Base-by-base conservation (phyloP, 2,113 vertebrate genomes). In the Eolophus roseicapilla region DNA sequence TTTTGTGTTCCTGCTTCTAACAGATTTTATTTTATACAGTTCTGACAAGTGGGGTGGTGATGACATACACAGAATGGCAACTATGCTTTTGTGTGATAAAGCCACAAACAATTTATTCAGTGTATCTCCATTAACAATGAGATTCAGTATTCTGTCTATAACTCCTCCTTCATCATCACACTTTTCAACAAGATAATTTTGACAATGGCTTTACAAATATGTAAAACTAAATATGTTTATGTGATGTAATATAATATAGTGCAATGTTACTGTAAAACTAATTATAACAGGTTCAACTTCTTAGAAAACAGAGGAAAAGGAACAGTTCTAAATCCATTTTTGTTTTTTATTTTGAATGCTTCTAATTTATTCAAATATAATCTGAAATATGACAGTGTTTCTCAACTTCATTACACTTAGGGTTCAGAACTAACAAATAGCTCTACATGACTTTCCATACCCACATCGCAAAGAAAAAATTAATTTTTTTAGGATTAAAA, bases 11-110 rank as follows among this genome's bases (percentile, higher is more conserved):
- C 70, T 95, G 44, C 70, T 68, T 78, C 65, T 77, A 96, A 90
- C 47, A 81, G 80, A 53, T 95, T 94, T 75, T 83, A 52, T 74
- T 96, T 90, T 41, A 88, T 65, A 67, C 82, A 74, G 89, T 70
- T 39, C 82, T 83, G 59, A 77, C 31, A 55, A 77, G 31, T 50
- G 33, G 13, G 13, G 3, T 67, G 49, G 37, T 50, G 16, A 39
- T 53, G 53, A 82, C 27, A 23, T 82, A 31, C 74, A 44, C 17
- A 31, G 24, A 92, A 86, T 39, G 28, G 53, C 17, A 75, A 31
- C 25, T 59, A 37, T 33, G 18, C 3, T 79, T 85, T 82, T 82
- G 37, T 63, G 27, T 68, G 47, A 53, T 52, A 92, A 87, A 79
- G 28, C 8, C 13, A 74, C 31, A 74, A 85, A 41, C 3, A 78